phyloP scores from a whole-genome alignment of 2,888 invertebrate genomes.

The Diaperis boleti region DNA sequence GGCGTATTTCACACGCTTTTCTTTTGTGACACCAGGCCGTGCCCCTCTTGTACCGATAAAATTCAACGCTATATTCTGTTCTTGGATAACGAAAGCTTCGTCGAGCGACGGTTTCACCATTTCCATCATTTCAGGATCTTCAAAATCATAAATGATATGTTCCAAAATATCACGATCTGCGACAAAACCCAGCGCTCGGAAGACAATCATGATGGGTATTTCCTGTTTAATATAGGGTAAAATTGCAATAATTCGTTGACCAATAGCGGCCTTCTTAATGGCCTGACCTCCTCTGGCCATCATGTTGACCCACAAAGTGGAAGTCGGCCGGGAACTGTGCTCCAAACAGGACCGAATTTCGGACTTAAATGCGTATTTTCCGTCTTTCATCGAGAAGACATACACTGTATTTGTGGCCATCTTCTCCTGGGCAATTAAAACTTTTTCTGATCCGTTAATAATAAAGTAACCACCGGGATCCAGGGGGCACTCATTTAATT shows the following conservation, averaged over 20 bases:
- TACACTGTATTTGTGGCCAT: conserved; percentile 99
- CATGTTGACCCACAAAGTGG: conserved; percentile 99
- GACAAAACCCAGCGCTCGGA: conserved; percentile 97
- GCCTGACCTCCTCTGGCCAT: conserved; percentile 99
- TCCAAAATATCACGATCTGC: conserved; percentile 99
- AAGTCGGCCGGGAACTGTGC: conserved; percentile 94
- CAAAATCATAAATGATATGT: conserved; percentile 99
- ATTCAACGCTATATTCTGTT: conserved; percentile 98
- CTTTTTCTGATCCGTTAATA: conserved; percentile 95
- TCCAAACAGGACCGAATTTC: conserved; percentile 97
- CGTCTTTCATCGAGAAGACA: conserved; percentile 99
- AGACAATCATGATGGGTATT: conserved; percentile 99
- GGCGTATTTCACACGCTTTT: conserved; percentile 99
- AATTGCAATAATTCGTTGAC: conserved; percentile 97
- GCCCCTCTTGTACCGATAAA: conserved; percentile 99
- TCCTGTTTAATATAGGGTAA: conserved; percentile 99
- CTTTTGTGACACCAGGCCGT: conserved; percentile 97
- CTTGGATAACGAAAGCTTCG: conserved; percentile 99
- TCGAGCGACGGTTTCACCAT: conserved; percentile 99
- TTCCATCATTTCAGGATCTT: conserved; percentile 99
- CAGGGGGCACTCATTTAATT: conserved; percentile 98
- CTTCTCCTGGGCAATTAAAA: conserved; percentile 99
- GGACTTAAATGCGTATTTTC: conserved; percentile 98
- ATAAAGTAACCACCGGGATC: conserved; percentile 99
- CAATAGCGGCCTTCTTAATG: conserved; percentile 98